A percentile compares a stretch with the other conserved stretches of the same genome.
Evolutionary conservation across 2,888 invertebrate species (phyloP).

Genomic region (Pollenia amentaria): DNA sequence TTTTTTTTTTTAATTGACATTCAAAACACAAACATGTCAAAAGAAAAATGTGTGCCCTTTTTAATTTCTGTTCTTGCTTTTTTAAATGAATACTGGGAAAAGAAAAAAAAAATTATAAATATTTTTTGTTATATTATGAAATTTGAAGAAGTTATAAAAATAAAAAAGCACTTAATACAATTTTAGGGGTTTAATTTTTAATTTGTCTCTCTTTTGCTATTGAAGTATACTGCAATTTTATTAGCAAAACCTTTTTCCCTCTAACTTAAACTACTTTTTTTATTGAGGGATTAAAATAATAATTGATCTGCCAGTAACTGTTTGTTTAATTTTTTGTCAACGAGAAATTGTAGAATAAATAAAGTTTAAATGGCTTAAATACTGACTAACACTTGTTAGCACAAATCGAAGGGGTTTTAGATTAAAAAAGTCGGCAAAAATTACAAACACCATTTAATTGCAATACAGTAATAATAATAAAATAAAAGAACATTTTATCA

Average conservation of each 20-base stretch:
- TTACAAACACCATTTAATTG: background rate
- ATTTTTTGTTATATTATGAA: too few relatives aligned
- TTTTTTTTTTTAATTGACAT: slow-evolving; percentile 49
- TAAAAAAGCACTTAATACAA: too few relatives aligned
- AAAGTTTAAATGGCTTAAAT: slow-evolving; percentile 56
- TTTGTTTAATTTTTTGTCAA: slow-evolving; percentile 50
- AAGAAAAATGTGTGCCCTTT: slow-evolving; percentile 12
- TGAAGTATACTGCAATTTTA: too few relatives aligned
- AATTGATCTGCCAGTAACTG: background rate
- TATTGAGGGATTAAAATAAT: slow-evolving; percentile 18
- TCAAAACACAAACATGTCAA: slow-evolving; percentile 54
- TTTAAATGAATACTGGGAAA: background rate
- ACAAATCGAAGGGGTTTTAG: slow-evolving; percentile 49
- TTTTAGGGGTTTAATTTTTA: too few relatives aligned
- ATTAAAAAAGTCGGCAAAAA: slow-evolving; percentile 21
- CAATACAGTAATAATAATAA: background rate
- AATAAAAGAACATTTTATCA: slow-evolving; percentile 9
- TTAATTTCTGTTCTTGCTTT: background rate
- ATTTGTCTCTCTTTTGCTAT: too few relatives aligned
- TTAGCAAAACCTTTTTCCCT: background rate
- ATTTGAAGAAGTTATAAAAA: too few relatives aligned
- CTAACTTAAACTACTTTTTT: slow-evolving; percentile 14
- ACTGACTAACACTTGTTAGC: slow-evolving; percentile 53
- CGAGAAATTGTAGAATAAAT: slow-evolving; percentile 41
- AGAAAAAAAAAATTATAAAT: background rate